Evolutionary conservation across 1,140 invertebrate species (phyloP).

Genomic region (Drosophila teissieri): DNA sequence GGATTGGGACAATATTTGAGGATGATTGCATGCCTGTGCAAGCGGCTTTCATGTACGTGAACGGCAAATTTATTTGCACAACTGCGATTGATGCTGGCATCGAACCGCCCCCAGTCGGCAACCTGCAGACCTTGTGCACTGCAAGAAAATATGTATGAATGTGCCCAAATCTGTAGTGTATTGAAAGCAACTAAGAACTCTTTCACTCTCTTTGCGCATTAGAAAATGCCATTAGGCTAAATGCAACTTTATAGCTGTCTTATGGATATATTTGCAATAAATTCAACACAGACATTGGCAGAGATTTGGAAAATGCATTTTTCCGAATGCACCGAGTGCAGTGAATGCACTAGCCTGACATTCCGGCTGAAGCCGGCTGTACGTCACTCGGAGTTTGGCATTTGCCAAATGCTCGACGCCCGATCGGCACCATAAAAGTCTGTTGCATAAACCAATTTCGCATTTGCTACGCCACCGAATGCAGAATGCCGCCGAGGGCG

Average conservation of each 20-base stretch:
- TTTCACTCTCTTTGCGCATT: no score
- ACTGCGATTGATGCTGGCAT: constrained; percentile 69
- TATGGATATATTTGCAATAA: neutral
- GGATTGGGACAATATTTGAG: constrained; percentile 78
- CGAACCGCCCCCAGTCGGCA: neutral
- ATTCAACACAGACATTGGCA: no score
- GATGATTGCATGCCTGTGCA: constrained; percentile 80
- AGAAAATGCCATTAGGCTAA: no score
- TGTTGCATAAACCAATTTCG: constrained; percentile 79
- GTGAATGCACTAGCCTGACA: constrained; percentile 15
- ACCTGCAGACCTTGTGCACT: no score
- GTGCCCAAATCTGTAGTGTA: no score
- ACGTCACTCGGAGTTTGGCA: constrained; percentile 53
- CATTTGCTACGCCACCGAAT: constrained; percentile 55
- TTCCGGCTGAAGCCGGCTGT: constrained; percentile 27
- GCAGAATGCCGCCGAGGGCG: constrained; percentile 51
- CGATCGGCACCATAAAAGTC: constrained; percentile 69
- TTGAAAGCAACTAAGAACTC: no score
- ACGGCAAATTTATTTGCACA: constrained; percentile 80
- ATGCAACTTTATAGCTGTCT: neutral
- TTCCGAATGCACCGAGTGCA: neutral
- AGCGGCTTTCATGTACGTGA: constrained; percentile 78
- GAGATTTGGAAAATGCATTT: neutral
- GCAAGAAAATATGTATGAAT: no score
- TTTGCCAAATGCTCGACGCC: constrained; percentile 41